phyloP scores from a whole-genome alignment of 2,888 invertebrate species.

The Amphipyra berbera region DNA sequence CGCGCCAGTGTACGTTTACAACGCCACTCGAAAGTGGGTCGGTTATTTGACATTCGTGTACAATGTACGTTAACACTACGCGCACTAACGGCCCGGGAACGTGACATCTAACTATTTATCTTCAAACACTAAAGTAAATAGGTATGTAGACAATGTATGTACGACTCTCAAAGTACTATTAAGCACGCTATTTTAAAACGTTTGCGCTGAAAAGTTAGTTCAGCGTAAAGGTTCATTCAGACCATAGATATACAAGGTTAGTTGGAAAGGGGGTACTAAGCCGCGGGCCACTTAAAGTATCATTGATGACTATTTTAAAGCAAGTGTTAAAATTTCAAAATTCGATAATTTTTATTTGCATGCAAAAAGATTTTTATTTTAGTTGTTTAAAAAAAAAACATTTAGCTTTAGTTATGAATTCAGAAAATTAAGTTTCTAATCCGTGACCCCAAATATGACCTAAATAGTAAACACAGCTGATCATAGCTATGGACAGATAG shows the following conservation, averaged over 20 bases:
- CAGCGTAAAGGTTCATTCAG: not conserved
- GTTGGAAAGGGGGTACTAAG: too few species aligned
- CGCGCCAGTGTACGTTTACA: conserved; percentile 27
- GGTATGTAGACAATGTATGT: conserved; percentile 13
- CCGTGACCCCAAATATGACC: too few species aligned
- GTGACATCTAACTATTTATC: conserved; percentile 37
- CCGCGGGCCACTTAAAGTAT: too few species aligned
- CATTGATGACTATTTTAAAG: too few species aligned
- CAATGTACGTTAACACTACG: conserved; percentile 14
- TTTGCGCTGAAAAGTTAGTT: conserved; percentile 8
- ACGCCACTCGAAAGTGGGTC: conserved; percentile 36
- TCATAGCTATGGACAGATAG: too few species aligned
- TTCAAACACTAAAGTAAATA: conserved; percentile 28
- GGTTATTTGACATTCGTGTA: conserved; percentile 42
- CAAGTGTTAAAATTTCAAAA: too few species aligned
- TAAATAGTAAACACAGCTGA: too few species aligned
- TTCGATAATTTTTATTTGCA: too few species aligned
- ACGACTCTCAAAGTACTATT: not conserved
- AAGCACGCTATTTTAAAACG: conserved; percentile 27
- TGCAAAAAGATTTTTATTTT: too few species aligned
- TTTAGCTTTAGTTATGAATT: too few species aligned
- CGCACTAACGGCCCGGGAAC: not conserved
- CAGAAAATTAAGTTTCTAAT: too few species aligned
- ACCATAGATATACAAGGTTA: not conserved
- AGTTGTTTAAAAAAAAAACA: too few species aligned